phyloP scores from a whole-genome alignment of 2,113 vertebrate species.

The Muntiacus reevesi region DNA sequence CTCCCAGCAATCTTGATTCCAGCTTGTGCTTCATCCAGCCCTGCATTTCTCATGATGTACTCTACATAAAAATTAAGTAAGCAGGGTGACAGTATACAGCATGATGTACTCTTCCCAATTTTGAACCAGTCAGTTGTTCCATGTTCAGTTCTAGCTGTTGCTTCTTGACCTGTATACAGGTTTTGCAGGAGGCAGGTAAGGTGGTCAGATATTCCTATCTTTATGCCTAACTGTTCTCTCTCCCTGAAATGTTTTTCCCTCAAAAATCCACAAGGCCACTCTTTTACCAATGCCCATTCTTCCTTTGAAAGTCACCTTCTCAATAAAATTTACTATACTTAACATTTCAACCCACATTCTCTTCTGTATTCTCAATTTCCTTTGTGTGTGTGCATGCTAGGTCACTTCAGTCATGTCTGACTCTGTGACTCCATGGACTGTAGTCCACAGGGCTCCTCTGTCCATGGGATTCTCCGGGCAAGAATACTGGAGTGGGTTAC shows the following conservation, averaged over 20 bases:
- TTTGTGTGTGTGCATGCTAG: neutral
- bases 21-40: neutral
- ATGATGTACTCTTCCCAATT: neutral
- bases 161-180: neutral
- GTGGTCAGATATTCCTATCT: neutral
- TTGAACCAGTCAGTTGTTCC: neutral
- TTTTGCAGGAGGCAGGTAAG: neutral
- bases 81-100: neutral
- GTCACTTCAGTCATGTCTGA: neutral
- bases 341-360: neutral
- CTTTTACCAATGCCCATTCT: neutral
- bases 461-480: neutral
- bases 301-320: neutral
- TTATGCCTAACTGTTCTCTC: neutral
- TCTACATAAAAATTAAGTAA: neutral
- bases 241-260: neutral
- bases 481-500: neutral
- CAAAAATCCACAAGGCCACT: neutral
- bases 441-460: neutral
- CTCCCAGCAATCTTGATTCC: neutral
- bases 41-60: neutral
- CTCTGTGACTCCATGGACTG: neutral
- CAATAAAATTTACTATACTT: neutral
- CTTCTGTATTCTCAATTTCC: neutral
- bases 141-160: neutral